Conservation (phyloP, 1,140 invertebrate species). For the Nasonia longicornis region DNA sequence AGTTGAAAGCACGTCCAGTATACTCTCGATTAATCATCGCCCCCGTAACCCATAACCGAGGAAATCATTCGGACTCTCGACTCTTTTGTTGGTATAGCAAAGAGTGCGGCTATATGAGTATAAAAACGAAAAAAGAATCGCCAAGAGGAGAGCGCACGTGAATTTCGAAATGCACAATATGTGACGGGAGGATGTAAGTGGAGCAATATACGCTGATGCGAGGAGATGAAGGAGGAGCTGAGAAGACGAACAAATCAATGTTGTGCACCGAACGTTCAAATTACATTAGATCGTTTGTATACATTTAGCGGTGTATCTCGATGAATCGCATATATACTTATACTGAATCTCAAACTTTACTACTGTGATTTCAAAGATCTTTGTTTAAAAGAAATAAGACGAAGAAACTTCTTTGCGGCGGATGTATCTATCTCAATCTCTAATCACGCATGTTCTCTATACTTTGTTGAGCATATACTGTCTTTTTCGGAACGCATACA, state of each 20-base stretch:
- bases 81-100: neutral
- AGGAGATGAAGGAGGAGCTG: neutral
- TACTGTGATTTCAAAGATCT: slow-evolving; percentile 20
- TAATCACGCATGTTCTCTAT: neutral
- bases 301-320: neutral
- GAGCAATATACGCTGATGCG: neutral
- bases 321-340: neutral
- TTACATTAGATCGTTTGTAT: slow-evolving; percentile 10
- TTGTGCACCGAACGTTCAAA: slow-evolving; percentile 31
- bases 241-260: neutral
- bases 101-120: neutral
- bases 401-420: neutral
- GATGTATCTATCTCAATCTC: neutral
- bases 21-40: neutral
- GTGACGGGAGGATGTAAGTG: neutral
- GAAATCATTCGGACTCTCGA: neutral
- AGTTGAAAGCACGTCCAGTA: slow-evolving; percentile 25
- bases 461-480: neutral
- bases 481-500: too few species aligned
- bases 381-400: neutral
- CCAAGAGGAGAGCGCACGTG: neutral
- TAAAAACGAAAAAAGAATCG: neutral
- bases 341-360: slow-evolving; percentile 1
- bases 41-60: neutral
- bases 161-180: neutral